Base-by-base conservation (phyloP, 2,113 vertebrate species). In the Turnix velox region DNA sequence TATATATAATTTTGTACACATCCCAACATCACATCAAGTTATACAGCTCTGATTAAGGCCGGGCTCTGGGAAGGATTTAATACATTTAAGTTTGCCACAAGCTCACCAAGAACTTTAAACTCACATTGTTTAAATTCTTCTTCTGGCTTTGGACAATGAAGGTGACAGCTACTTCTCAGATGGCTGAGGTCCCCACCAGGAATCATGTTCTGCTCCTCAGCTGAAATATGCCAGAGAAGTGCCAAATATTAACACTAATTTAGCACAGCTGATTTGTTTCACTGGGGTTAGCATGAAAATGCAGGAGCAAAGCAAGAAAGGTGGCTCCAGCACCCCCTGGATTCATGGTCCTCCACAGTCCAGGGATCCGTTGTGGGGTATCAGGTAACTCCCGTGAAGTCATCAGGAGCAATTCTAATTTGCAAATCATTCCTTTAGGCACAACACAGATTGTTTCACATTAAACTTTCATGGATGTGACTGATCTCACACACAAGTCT, bases 221-320 rank as follows among this genome's bases (percentile, higher is more conserved):
- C 52, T 79, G 80, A 62, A 87, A 73, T 49, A 68, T 62, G 24
- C 7, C 66, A 55, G 30, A 62, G 13, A 88, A 42, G 33, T 46
- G 69, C 14, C 84, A 87, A 57, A 52, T 77, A 33, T 54, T 72
- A 54, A 62, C 55, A 67, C 42, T 75, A 49, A 68, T 72, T 86
- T 61, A 88, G 40, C 48, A 61, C 52, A 88, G 52, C 31, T 72
- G n/a, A 94, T 93, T 84, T 66, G 18, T 61, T 87, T 81, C 57
- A 58, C 17, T 40, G 42, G 87, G 31, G 37, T 49, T 65, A 75
- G 16, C 40, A 31, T 67, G 57, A 48, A 84, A 93, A 80, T 22
- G 31, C 65, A 72, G 65, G 24, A 84, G 48, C 28, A 88, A 84
- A 86, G 27, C 1, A 8, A 65, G 17, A 24, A 82, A 61, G 46